Evolutionary conservation across 2,888 invertebrate genomes (phyloP), one percentile per base, ranked within the genome.

Genomic region (Apomyelois bistriatella): DNA sequence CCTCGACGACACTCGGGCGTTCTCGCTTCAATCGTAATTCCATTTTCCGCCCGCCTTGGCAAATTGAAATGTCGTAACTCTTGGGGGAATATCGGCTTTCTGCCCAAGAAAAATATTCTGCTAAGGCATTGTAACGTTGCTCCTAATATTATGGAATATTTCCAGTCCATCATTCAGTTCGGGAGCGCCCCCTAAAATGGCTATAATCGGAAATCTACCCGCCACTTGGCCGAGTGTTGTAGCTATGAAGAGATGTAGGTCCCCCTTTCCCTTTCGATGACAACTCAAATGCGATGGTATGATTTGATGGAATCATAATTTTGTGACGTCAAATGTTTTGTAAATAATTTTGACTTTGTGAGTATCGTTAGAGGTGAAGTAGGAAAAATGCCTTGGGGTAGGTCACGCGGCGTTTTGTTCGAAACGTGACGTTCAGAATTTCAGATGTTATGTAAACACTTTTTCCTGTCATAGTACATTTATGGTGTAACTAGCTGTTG

Each of bases 41-140:
- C 89, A 90, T 90, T 90, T 91, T 90, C 91, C 90, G 89, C 89
- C 88, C 90, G 90, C 90, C 90, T 90, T 90, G 87, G 90, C 90
- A 90, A 91, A 91, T 91, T 91, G 91, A 91, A 91, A 91, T 90
- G 90, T 90, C 90, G 90, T 90, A 90, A 90, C 88, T 90, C 91
- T 90, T 89, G 78, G 85, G 90, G 90, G 90, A 89, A 90, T 90
- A 88, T 90, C 90, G 89, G 87, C 88, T 90, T 90, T 90, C 86
- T 85, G 83, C 82, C 80, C 82, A 85, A 89, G 89, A 87, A 90
- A 87, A 89, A 89, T 89, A 86, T 86, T 88, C 87, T 77, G 69
- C 82, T 81, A 84, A 82, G 84, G 82, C 85, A 86, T 88, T 88
- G 87, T 88, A 83, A 85, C 81, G 80, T 79, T 77, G 83, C 79